Conservation (phyloP, 2,888 invertebrate species). For the Beris morrisii region DNA sequence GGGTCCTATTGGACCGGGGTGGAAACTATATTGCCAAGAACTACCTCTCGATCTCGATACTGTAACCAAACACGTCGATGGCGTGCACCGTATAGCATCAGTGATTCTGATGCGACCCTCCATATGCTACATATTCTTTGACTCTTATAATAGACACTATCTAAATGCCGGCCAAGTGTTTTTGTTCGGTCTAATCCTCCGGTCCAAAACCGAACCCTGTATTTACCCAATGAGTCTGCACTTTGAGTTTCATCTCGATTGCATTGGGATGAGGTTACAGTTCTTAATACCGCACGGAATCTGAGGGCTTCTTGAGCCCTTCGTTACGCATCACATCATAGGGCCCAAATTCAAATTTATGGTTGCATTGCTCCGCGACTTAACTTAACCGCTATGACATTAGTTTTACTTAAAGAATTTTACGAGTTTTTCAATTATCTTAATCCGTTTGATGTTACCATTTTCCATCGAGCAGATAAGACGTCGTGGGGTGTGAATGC, state of each 20-base stretch:
- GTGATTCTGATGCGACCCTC: too few species aligned
- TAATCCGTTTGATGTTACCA: constrained; percentile 23
- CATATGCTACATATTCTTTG: too few species aligned
- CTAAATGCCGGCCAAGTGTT: constrained; percentile 7
- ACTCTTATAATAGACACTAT: background rate
- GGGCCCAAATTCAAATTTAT: constrained; percentile 26
- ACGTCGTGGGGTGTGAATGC: background rate
- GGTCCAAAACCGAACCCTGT: background rate
- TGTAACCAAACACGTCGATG: too few species aligned
- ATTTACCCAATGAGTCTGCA: constrained; percentile 23
- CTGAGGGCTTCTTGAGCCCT: background rate
- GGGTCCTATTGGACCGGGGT: too few species aligned
- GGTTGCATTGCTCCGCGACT: constrained; percentile 2
- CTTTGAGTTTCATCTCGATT: background rate
- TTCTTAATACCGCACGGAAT: background rate
- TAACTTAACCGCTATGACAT: background rate
- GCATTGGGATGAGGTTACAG: constrained; percentile 6
- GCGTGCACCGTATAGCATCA: too few species aligned
- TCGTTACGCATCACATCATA: too few species aligned
- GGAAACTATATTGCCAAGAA: too few species aligned
- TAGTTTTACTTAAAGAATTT: constrained; percentile 5
- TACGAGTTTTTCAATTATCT: constrained; percentile 19
- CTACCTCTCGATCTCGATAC: too few species aligned
- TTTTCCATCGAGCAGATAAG: constrained; percentile 10
- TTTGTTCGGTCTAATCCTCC: constrained; percentile 10